Evolutionary conservation across 2,797 vertebrate species (phyloP), one percentile per base, ranked within the genome.

Genomic region (Enteromius treurensis): DNA sequence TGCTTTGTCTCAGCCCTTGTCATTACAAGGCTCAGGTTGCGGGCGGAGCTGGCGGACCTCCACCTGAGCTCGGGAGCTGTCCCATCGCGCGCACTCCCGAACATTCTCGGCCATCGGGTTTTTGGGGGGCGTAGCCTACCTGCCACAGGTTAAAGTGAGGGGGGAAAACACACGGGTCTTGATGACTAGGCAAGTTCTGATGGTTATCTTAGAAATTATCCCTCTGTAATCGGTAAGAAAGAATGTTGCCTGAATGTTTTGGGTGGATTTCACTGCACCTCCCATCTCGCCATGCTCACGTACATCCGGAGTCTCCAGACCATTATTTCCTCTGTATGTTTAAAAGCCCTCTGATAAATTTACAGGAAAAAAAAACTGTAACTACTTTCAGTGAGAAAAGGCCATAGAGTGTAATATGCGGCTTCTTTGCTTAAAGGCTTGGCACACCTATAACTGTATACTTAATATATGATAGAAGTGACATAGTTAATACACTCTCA

Each of bases 11-110:
- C n/a, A 6, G 60, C 34, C 53, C 90, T 90, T 91, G 91, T 91
- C 89, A 87, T 84, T 90, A 91, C 88, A 90, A 77, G 89, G 84
- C 86, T 91, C 86, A 19, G 58, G 83, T 91, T 91, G 86, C 91
- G 32, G 88, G 85, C 68, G 64, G 82, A 77, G 77, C 67, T 84
- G 85, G 82, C 55, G 32, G 79, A 73, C 62, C 77, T 86, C 77
- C 82, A 81, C 60, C 75, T 68, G 71, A 86, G 83, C 60, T 77
- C 13, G 42, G 23, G 67, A 71, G 58, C 80, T 62, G 8, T 77
- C 83, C 69, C 69, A 47, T 73, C 65, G 26, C n/a, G 64, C 70
- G 29, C 77, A 67, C 32, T n/a, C 47, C 49, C 13, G 32, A 76
- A 68, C 62, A 68, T 26, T 26, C 60, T 45, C 3, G 4, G 13